These are phyloP conservation scores for Silurus aristotelis DNA, from an alignment of 2,797 vertebrate genomes.

Conservation along the genomic window DNA sequence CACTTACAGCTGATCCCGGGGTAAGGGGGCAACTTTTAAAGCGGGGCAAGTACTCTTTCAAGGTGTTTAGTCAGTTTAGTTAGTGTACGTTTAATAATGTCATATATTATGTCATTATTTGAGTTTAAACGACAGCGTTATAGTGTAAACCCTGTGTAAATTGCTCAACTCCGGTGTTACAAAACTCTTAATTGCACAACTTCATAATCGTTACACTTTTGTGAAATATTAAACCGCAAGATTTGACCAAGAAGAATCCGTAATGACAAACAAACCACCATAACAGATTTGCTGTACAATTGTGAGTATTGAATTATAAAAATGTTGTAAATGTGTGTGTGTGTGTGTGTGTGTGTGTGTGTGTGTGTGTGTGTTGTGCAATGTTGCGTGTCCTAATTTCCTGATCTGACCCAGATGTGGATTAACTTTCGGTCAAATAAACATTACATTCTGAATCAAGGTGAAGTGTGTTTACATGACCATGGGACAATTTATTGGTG, in stretches of 20 bases:
- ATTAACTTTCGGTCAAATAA: slow-evolving; percentile 22
- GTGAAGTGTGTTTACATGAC: slow-evolving; percentile 22
- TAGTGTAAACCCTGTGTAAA: too few species aligned
- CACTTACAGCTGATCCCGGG: too few species aligned
- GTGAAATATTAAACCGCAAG: neutral
- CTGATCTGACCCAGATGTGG: slow-evolving; percentile 16
- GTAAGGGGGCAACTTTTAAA: too few species aligned
- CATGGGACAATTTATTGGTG: neutral
- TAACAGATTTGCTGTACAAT: neutral
- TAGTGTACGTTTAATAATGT: too few species aligned
- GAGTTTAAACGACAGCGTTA: too few species aligned
- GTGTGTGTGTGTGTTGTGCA: slow-evolving; percentile 7
- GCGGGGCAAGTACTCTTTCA: too few species aligned
- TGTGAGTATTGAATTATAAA: too few species aligned
- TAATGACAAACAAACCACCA: neutral
- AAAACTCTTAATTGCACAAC: neutral
- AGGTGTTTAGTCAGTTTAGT: too few species aligned
- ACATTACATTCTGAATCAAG: slow-evolving; percentile 1
- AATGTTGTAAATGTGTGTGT: neutral
- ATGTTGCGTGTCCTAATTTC: neutral
- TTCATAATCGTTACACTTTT: too few species aligned
- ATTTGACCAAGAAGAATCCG: neutral
- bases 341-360: neutral
- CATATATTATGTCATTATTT: too few species aligned
- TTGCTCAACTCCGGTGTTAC: neutral